phyloP scores from a whole-genome alignment of 2,888 invertebrate species.

The Lamellibrachia satsuma region DNA sequence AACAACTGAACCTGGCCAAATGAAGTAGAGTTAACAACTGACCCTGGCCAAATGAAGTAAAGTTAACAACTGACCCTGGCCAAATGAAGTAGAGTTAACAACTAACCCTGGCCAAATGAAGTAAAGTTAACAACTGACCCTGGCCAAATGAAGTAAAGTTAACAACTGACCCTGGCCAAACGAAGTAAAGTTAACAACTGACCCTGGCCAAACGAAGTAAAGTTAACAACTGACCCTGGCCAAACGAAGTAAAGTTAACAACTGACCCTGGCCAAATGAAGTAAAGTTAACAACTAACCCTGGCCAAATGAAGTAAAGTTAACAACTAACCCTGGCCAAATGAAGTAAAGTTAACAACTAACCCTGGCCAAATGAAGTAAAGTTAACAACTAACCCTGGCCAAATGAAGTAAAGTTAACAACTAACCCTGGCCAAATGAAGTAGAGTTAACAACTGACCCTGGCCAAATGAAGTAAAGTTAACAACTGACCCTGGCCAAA shows the following conservation, averaged over 20 bases:
- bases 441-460: neutral
- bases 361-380: constrained; percentile 51
- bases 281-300: constrained; percentile 53
- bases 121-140: too few relatives aligned
- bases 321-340: too few relatives aligned
- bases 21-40: constrained; percentile 55
- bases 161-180: constrained; percentile 43
- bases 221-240: too few relatives aligned
- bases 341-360: neutral
- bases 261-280: constrained; percentile 47
- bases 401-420: constrained; percentile 56
- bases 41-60: too few relatives aligned
- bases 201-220: constrained; percentile 56
- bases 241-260: too few relatives aligned
- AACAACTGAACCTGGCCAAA: constrained; percentile 52
- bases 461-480: constrained; percentile 56
- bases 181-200: constrained; percentile 50
- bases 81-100: constrained; percentile 54
- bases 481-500: constrained; percentile 52
- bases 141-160: too few relatives aligned
- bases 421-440: too few relatives aligned
- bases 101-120: constrained; percentile 53
- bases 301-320: constrained; percentile 55
- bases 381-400: constrained; percentile 52
- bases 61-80: constrained; percentile 33